Evolutionary conservation across 2,113 vertebrate species (phyloP).

Genomic region (Pygoscelis antarcticus): DNA sequence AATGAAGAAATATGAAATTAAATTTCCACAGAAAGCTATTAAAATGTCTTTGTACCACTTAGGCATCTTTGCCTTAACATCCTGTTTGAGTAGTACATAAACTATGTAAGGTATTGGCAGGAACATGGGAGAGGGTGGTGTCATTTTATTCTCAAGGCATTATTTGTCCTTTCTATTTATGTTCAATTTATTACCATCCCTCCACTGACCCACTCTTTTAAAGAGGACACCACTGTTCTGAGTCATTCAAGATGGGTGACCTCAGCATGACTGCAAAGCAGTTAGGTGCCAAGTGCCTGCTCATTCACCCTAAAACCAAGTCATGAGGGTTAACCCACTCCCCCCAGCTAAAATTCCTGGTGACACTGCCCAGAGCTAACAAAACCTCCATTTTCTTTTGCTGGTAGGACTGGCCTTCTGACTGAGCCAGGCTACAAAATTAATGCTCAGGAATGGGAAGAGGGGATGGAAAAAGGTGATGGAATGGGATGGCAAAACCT

Average conservation of each 20-base stretch:
- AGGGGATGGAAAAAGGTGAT: background rate
- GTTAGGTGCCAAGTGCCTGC: background rate
- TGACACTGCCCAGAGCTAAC: background rate
- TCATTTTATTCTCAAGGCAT: background rate
- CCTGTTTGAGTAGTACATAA: background rate
- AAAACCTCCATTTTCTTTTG: background rate
- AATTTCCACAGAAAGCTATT: conserved; percentile 16
- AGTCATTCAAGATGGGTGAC: background rate
- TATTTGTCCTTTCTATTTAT: background rate
- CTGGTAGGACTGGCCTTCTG: background rate
- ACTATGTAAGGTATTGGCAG: background rate
- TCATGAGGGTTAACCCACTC: background rate
- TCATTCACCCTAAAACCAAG: background rate
- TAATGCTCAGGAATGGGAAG: background rate
- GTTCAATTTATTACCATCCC: background rate
- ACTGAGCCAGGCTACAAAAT: background rate
- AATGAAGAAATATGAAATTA: conserved; percentile 6
- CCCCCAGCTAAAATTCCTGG: background rate
- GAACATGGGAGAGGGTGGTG: background rate
- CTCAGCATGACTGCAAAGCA: background rate
- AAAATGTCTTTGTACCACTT: background rate
- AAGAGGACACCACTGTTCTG: background rate
- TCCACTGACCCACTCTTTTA: background rate
- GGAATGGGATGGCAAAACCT: background rate
- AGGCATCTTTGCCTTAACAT: background rate